Evolutionary conservation across 2,113 vertebrate genomes (phyloP).

Genomic region (Petroica traversi): DNA sequence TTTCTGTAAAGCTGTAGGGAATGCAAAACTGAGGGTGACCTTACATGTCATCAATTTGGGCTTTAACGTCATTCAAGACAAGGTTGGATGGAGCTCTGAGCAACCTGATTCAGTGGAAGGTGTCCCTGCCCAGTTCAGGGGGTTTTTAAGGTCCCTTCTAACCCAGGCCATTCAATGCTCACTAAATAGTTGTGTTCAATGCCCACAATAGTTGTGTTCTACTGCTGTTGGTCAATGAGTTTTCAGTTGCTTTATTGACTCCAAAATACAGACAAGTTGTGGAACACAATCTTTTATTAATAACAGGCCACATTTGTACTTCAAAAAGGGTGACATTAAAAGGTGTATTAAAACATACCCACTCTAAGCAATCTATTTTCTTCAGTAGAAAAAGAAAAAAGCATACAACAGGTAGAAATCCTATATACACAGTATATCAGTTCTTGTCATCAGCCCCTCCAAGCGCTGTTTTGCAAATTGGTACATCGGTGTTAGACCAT

Average conservation of each 20-base stretch:
- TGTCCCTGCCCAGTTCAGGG: neutral
- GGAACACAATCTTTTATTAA: slow-evolving; percentile 66
- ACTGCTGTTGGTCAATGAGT: neutral
- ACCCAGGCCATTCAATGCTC: neutral
- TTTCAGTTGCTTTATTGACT: neutral
- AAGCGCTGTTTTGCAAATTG: neutral
- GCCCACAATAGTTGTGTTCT: neutral
- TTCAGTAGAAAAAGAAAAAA: slow-evolving; percentile 64
- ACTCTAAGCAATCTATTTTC: slow-evolving; percentile 60
- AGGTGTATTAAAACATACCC: slow-evolving; percentile 83
- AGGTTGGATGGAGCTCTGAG: neutral
- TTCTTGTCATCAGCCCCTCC: neutral
- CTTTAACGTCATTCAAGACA: neutral
- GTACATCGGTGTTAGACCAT: neutral
- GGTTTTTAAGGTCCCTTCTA: neutral
- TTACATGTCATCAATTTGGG: neutral
- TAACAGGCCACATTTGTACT: slow-evolving; percentile 50
- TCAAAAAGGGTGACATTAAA: slow-evolving; percentile 52
- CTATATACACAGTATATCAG: slow-evolving; percentile 74
- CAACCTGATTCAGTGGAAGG: neutral
- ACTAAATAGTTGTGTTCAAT: too few species aligned
- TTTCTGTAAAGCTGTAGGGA: neutral
- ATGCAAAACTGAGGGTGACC: neutral
- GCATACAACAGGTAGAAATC: slow-evolving; percentile 34
- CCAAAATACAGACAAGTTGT: neutral